These are phyloP conservation scores for Capromys pilorides DNA, from an alignment of 2,797 vertebrate genomes.

Conservation along the genomic window DNA sequence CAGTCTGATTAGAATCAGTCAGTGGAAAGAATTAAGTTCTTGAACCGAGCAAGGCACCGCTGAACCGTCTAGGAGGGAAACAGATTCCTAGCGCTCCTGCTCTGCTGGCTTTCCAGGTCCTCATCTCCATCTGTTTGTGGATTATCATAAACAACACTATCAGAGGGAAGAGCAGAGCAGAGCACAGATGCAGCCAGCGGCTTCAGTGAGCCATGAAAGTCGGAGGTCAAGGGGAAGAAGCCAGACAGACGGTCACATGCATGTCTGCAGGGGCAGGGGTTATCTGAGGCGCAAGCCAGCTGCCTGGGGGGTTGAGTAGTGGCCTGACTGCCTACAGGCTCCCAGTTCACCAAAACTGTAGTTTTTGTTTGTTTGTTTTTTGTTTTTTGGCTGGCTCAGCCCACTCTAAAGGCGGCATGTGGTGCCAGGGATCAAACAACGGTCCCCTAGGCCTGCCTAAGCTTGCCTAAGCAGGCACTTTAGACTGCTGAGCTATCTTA, in stretches of 20 bases:
- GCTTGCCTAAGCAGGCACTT: too few relatives aligned
- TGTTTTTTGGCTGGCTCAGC: too few relatives aligned
- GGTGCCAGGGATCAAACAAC: too few relatives aligned
- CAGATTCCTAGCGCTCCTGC: not conserved
- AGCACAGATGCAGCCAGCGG: not conserved
- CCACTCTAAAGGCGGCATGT: too few relatives aligned
- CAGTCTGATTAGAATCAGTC: not conserved
- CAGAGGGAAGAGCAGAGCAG: not conserved
- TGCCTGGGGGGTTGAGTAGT: rapidly evolving
- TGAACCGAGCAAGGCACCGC: not conserved
- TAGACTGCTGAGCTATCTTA: too few relatives aligned
- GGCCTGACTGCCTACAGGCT: not conserved
- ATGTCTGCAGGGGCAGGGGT: not conserved
- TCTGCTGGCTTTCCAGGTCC: not conserved
- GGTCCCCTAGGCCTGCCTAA: too few relatives aligned
- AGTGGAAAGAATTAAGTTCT: not conserved
- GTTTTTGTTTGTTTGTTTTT: too few relatives aligned
- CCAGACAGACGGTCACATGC: not conserved
- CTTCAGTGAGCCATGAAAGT: not conserved
- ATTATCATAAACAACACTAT: not conserved
- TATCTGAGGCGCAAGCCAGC: not conserved
- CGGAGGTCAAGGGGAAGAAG: not conserved
- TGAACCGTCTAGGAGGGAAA: not conserved
- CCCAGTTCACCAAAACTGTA: too few relatives aligned
- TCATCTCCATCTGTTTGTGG: not conserved